phyloP scores from a whole-genome alignment of 2,888 invertebrate species.

The Halictus ligatus region DNA sequence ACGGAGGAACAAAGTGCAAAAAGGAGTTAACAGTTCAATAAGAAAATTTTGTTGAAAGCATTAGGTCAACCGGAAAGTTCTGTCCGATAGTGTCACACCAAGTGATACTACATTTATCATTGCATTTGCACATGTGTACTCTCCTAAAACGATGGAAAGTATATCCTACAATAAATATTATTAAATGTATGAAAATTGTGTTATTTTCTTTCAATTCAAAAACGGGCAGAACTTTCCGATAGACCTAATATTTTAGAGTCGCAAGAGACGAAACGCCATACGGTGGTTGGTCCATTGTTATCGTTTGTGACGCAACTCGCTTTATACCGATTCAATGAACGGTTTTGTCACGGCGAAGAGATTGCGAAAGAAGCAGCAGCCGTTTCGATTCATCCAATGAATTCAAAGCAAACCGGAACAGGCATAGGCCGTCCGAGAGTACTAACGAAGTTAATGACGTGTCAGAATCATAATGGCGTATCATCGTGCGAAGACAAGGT shows the following conservation, averaged over 20 bases:
- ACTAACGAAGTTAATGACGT: conserved; percentile 81
- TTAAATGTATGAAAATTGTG: too few species aligned
- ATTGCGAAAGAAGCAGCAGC: neutral
- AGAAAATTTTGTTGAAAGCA: neutral
- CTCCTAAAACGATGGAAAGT: too few species aligned
- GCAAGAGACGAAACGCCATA: neutral
- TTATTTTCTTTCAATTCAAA: too few species aligned
- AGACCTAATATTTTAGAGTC: neutral
- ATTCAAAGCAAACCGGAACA: conserved; percentile 60
- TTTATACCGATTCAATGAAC: neutral
- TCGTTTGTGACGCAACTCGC: neutral
- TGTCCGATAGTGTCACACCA: too few species aligned
- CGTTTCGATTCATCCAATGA: conserved; percentile 74
- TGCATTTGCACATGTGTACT: too few species aligned
- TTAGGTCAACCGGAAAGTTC: too few species aligned
- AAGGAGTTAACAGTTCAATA: neutral
- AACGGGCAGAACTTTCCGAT: too few species aligned
- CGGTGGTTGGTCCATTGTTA: neutral
- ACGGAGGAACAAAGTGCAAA: neutral
- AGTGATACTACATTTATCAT: too few species aligned
- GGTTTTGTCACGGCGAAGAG: neutral
- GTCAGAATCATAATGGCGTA: conserved; percentile 81
- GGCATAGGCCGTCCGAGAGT: conserved; percentile 54
- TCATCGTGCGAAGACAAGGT: conserved; percentile 78
- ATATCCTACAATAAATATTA: too few species aligned